Base-by-base conservation (phyloP, 1,140 invertebrate species). In the Pteromalus puparum region DNA sequence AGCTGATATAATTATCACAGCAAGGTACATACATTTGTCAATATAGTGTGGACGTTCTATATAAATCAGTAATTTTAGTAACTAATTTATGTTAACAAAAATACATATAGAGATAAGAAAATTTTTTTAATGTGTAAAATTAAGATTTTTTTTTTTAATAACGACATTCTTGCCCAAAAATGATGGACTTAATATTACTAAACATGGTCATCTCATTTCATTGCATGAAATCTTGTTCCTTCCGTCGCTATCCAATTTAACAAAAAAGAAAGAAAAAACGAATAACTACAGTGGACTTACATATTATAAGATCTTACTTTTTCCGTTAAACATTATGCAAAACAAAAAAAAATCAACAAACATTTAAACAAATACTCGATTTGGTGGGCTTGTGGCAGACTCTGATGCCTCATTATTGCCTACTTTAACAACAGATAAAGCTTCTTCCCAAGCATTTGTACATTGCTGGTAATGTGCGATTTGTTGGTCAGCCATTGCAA, bases 391-490 rank as follows among this genome's bases (percentile, higher is more conserved):
- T 77, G 87, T 85, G 5, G 81, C 88, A 80, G 88, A 86, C 26
- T 92, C 91, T 21, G 30, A 34, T 34, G 89, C 82, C 74, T 88
- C 89, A 21, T 89, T 85, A 30, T 6, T 82, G 9, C 87, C 88
- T 38, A 92, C 86, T 85, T 93, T 93, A 26, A 92, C 87, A 70
- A 89, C 89, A 65, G 91, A 86, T 7, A 95, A 91, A 24, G 94
- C 92, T 85, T 94, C 92, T 87, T 96, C 95, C 95, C 95, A 96
- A 12, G 94, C 93, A 78, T 92, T 91, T 86, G 95, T 94, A 88
- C 93, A 95, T 88, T 95, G 94, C 88, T 96, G 94, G 91, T 96
- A 96, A 89, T 95, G 95, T 74, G 93, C 91, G 65, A 96, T 96
- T 89, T 97, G 95, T 89, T 95, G 94, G 86, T 96, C 95, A 21